Conservation (phyloP, 1,140 invertebrate genomes). For the Bombus vancouverensis region DNA sequence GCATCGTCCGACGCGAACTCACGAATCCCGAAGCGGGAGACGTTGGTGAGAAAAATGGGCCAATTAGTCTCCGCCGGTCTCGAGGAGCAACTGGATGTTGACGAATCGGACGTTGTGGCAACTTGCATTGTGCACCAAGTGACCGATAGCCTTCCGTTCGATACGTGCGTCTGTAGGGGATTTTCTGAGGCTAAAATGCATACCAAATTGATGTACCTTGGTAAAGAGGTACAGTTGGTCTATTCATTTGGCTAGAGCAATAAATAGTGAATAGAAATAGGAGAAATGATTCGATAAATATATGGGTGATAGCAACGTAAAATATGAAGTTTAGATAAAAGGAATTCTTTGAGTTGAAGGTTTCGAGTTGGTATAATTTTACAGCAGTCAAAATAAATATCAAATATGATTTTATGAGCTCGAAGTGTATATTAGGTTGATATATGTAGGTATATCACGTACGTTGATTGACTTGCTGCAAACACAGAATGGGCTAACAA, state of each 20-base stretch:
- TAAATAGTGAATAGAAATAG: not conserved
- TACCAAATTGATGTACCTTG: not conserved
- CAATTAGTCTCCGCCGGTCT: constrained; percentile 37
- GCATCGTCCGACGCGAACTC: not conserved
- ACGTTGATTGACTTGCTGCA: too few species aligned
- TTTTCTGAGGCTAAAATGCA: not conserved
- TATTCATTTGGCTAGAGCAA: too few species aligned
- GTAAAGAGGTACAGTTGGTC: not conserved
- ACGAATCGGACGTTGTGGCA: constrained; percentile 18
- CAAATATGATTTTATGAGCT: too few species aligned
- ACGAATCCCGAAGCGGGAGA: not conserved
- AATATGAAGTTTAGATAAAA: not conserved
- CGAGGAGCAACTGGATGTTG: constrained; percentile 29
- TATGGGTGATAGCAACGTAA: not conserved
- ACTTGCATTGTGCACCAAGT: not conserved
- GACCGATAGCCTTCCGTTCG: constrained; percentile 12
- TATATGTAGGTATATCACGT: too few species aligned
- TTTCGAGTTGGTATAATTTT: too few species aligned
- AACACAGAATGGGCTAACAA: too few species aligned
- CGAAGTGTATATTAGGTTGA: too few species aligned
- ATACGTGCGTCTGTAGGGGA: not conserved
- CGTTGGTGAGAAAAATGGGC: constrained; percentile 42
- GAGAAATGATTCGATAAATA: not conserved
- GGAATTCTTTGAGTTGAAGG: too few species aligned
- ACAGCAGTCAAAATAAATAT: too few species aligned